Conservation (phyloP, 1,140 invertebrate genomes). For the Gryon sp. region DNA sequence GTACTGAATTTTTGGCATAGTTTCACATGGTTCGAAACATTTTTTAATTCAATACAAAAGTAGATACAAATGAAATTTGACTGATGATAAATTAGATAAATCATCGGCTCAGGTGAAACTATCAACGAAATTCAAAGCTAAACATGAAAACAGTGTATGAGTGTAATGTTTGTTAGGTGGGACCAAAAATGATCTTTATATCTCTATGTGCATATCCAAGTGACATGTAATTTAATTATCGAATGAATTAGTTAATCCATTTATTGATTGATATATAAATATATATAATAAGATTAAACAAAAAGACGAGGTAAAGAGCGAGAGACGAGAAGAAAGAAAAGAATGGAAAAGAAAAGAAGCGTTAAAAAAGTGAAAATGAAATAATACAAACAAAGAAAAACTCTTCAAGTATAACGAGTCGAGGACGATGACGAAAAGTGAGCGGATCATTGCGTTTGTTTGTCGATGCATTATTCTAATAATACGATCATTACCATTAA, state of each 20-base stretch:
- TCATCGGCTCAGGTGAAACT: conserved; percentile 2
- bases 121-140: conserved; percentile 10
- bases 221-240: conserved; percentile 80
- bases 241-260: conserved; percentile 78
- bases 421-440: conserved; percentile 72
- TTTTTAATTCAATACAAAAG: background rate
- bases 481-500: conserved; percentile 71
- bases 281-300: conserved; percentile 59
- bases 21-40: background rate
- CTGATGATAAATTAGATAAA: background rate
- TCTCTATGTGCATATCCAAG: conserved; percentile 80
- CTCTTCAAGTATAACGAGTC: conserved; percentile 72
- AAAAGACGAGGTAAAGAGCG: conserved; percentile 47
- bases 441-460: conserved; percentile 77
- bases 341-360: conserved; percentile 21
- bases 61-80: background rate
- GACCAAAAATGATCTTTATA: conserved; percentile 81
- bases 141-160: conserved; percentile 70
- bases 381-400: conserved; percentile 41
- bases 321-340: conserved; percentile 58
- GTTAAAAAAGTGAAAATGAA: conserved; percentile 53
- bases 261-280: conserved; percentile 74
- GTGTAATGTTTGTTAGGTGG: conserved; percentile 81
- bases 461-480: conserved; percentile 78
- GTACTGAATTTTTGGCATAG: background rate